Base-by-base conservation (phyloP, 2,888 invertebrate genomes). In the Spodoptera exigua region DNA sequence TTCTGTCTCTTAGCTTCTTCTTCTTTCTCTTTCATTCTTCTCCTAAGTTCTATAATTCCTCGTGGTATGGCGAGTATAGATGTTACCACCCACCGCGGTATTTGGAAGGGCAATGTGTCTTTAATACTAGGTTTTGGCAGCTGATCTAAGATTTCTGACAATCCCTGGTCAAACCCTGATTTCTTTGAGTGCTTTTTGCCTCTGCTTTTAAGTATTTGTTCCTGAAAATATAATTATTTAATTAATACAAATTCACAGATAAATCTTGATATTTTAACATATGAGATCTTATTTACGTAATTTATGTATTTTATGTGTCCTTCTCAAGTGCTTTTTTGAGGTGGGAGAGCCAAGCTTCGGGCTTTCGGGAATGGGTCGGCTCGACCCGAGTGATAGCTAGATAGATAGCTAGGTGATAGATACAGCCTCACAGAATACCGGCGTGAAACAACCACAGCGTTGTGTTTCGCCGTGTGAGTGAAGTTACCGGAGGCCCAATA, bases 51-150 rank as follows among this genome's bases (percentile, higher is more conserved):
- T 40, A 84, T 73, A 1, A 93, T 80, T 0, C 80, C 83, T 2
- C 83, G 85, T 0, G 97, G 97, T 56, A 96, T 85, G 14, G 95
- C 95, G 1, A 97, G 97, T 56, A 96, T 85, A 14, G 95, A 95
- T 1, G 94, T 91, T 12, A 96, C 89, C 12, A 95, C 85, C 85
- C 95, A 93, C 95, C 96, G 96, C 0, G 97, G 97, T 81, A 98
- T 96, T 95, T 98, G 98, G 83, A 97, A 96, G 0, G 98, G 98
- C 76, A 98, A 89, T 1, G 98, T 98, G 82, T 98, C 96, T 82
- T 95, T 95, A 71, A 96, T 87, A 73, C 96, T 96, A 2, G 97
- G 97, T 79, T 96, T 95, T 1, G 97, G 96, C 47, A 97, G 95
- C 81, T 96, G 95, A 35, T 95, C 96, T 9, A 96, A 85, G 61